Base-by-base conservation (phyloP, 2,888 invertebrate species). In the Hydriomena furcata region DNA sequence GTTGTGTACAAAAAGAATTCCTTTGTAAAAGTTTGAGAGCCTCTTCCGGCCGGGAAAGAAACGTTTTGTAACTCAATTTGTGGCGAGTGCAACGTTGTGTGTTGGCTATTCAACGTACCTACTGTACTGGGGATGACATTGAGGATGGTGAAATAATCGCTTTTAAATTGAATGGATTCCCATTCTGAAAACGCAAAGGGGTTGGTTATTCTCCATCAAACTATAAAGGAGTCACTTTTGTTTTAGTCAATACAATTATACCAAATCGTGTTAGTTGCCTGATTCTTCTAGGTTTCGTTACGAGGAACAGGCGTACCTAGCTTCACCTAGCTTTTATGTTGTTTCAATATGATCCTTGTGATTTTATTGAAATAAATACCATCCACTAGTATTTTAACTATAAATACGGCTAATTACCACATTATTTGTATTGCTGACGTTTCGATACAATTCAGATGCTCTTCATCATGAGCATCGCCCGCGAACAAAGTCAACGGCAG, bases 31-130 rank as follows among this genome's bases (percentile, higher is more conserved):
- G 76, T 85, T 86, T 85, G 84, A 81, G 84, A 76, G 71, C 63
- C 81, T 68, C 72, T 70, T 61, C 61, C 60, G 66, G 68, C 63
- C 63, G 63, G 68, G 71, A 80, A 83, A 83, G 84, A 87, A 86
- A 80, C 86, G 84, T 81, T 86, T 82, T 80, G 84, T 86, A 84
- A 86, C 84, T 82, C 85, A 83, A 86, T 87, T 86, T 84, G 83
- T 54, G 79, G 79, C 68, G 74, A 78, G 76, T 77, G 76, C 79
- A 76, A 61, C 65, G 70, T 65, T 55, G 51, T 52, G 53, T 47
- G 40, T 13, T 38, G 30, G 30, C 50, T 44, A 38, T 34, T 43
- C 50, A 24, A 23, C 8, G 25, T 13, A 24, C n/a, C 24, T 37
- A 25, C 7, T 28, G 23, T 12, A 6, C 27, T 17, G 21, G 21